Evolutionary conservation across 2,888 invertebrate genomes (phyloP), one percentile per base, ranked within the genome.

Genomic region (Nomada ruficornis): DNA sequence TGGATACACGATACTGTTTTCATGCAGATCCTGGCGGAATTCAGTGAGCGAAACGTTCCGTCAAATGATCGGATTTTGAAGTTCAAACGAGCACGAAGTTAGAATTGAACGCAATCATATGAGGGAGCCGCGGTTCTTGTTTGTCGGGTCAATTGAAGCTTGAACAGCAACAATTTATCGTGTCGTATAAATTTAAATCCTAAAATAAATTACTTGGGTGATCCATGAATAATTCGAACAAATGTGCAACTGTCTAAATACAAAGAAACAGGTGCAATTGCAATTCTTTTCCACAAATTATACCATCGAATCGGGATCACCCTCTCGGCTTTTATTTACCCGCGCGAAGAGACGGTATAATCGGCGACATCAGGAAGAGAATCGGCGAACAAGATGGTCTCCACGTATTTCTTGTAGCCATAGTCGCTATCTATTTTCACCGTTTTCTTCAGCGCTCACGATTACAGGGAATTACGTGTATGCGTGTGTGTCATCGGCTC

Each of bases 401-500:
- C 76, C 77, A 60, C 68, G 70, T 77, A 69, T 80, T 84, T 83
- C 75, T 84, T 82, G 57, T 52, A 77, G 26, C 54, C 9, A 9
- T 11, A 70, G 50, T 20, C 36, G 26, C 78, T 84, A 82, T 89
- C 86, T 85, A 86, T 86, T 85, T 84, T 84, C 88, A 85, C 86
- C 74, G 79, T 82, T 84, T 86, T 80, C 84, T 79, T 75, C 20
- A 64, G 70, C 77, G 80, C 63, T 82, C 77, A 71, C 77, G 82
- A 75, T 81, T 78, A 77, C 71, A 54, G 29, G 63, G 72, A 83
- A 82, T 76, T 68, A 70, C 80, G 72, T 82, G 86, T 85, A 78
- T 87, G 86, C 72, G 88, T 88, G 87, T 89, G 86, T 88, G 87
- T 88, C 86, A 85, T 86, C 84, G 85, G 83, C 83, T 88, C 83